Evolutionary conservation across 2,797 vertebrate species (phyloP).

Genomic region (Microchirus variegatus): DNA sequence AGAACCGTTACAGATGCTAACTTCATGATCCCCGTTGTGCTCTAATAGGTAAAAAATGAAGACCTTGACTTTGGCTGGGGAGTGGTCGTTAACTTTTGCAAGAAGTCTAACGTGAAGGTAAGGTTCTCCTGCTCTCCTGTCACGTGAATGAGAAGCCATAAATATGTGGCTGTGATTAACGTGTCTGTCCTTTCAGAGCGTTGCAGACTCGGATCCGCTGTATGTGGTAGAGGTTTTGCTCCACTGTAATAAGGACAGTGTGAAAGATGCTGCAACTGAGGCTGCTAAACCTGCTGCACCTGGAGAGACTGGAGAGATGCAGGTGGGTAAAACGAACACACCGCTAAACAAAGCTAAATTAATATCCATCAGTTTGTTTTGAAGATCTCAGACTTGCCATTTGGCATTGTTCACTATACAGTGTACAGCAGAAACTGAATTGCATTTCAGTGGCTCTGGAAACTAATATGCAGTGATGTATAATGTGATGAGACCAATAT

Average conservation of each 20-base stretch:
- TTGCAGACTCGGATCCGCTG: slow-evolving; percentile 87
- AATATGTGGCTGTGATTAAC: background rate
- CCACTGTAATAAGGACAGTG: slow-evolving; percentile 93
- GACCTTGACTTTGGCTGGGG: slow-evolving; percentile 96
- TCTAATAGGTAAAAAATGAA: slow-evolving; percentile 90
- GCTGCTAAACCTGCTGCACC: slow-evolving; percentile 88
- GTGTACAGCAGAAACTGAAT: too few species aligned
- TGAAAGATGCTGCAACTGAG: slow-evolving; percentile 92
- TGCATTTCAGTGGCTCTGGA: too few species aligned
- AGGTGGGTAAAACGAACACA: slow-evolving; percentile 77
- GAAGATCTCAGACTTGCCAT: too few species aligned
- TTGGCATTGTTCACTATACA: too few species aligned
- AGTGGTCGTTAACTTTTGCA: slow-evolving; percentile 95
- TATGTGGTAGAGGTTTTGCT: slow-evolving; percentile 94
- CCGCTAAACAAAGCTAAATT: background rate
- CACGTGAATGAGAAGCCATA: rapidly evolving
- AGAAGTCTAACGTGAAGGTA: slow-evolving; percentile 96
- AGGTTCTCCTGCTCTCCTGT: background rate
- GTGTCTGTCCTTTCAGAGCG: slow-evolving; percentile 72
- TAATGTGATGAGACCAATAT: too few species aligned
- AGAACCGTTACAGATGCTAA: background rate
- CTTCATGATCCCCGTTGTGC: background rate
- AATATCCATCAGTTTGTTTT: too few species aligned
- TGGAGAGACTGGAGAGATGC: slow-evolving; percentile 95
- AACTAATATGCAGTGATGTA: too few species aligned